Evolutionary conservation across 2,113 vertebrate species (phyloP), one percentile per base, ranked within the genome.

Genomic region (Phylloscopus trochilus): DNA sequence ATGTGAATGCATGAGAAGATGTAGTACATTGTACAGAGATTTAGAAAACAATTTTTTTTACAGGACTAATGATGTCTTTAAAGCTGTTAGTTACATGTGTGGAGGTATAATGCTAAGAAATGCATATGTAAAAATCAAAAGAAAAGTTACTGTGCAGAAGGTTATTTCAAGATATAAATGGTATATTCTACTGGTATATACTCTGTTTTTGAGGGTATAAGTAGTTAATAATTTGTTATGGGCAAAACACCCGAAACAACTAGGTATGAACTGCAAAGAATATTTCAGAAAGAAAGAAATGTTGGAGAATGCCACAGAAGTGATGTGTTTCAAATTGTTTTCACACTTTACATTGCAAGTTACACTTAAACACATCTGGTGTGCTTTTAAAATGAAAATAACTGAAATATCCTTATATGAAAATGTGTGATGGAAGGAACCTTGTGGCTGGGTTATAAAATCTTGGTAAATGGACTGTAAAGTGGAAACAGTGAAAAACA

Each of bases 401-500:
- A 78, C 76, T 67, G n/a, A 93, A 89, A 87, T 86, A 67, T 53
- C 76, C 63, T 63, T 79, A 70, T 87, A 94, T 76, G 63, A 89
- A 96, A 94, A 83, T 70, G 73, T 92, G 67, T 55, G 88, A 89
- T 83, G 63, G 77, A 93, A 81, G 85, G 43, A 94, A 96, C 74
- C 47, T 93, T 69, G 80, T 73, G 87, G 33, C 89, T 69, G 87
- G 43, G 30, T 86, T 96, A 94, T 83, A 89, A 96, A 95, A 79
- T 70, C 89, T 87, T 81, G 53, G 87, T 83, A 97, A 95, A 83
- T 74, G 82, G 83, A 73, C 47, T 86, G 91, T 80, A 95, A 97
- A 96, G 91, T 90, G 93, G 84, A 96, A 97, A 97, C 81, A 95
- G 53, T 70, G 70, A 64, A 95, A 96, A 95, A 90, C 80, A 81